Base-by-base conservation (phyloP, 2,888 invertebrate genomes). In the Leucoptera coffeella region DNA sequence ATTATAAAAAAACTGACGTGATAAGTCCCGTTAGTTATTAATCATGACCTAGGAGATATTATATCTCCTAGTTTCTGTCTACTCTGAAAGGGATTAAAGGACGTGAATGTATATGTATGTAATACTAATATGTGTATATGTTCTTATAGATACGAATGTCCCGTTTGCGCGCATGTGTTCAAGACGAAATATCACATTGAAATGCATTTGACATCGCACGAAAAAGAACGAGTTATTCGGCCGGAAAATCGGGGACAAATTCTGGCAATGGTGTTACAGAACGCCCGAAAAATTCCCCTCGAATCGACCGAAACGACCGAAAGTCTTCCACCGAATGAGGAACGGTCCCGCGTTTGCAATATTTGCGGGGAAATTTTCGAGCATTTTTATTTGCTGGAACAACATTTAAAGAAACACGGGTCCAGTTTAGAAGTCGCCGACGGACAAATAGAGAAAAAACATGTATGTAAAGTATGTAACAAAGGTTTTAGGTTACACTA, bases 61-160 rank as follows among this genome's bases (percentile, higher is more conserved):
- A n/a, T n/a, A n/a, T n/a, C n/a, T n/a, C n/a, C n/a, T n/a, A n/a
- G n/a, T n/a, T n/a, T n/a, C n/a, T n/a, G n/a, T n/a, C n/a, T n/a
- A n/a, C n/a, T n/a, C n/a, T n/a, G n/a, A n/a, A n/a, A n/a, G n/a
- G n/a, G n/a, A n/a, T n/a, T n/a, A n/a, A n/a, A n/a, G n/a, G n/a
- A n/a, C n/a, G n/a, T n/a, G n/a, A n/a, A n/a, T n/a, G n/a, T n/a
- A n/a, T n/a, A n/a, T n/a, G n/a, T n/a, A n/a, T n/a, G n/a, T n/a
- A n/a, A n/a, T n/a, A n/a, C n/a, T n/a, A n/a, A n/a, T n/a, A n/a
- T n/a, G n/a, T n/a, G n/a, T n/a, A n/a, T n/a, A n/a, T n/a, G n/a
- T n/a, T n/a, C n/a, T n/a, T n/a, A n/a, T n/a, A n/a, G 59, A 1
- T 67, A 61, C 51, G 67, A 67, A 47, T 67, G 67, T 7, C 67